A percentile compares a stretch with the other conserved stretches of the same genome.
Conservation (phyloP, 1,140 invertebrate genomes). For the Oncopodura yosiiana region DNA sequence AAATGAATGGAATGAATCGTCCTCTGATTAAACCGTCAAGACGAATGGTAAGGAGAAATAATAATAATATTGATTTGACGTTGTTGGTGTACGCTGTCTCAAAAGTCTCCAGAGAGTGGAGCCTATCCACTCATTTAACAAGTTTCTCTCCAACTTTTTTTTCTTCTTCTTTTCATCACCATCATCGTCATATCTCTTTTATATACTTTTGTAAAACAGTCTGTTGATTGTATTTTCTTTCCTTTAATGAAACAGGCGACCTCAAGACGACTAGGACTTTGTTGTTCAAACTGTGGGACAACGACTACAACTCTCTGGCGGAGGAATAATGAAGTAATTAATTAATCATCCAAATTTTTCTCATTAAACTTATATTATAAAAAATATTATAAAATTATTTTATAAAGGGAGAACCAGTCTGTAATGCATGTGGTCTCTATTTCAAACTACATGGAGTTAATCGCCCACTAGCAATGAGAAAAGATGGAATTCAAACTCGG, state of each 20-base stretch:
- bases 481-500: slow-evolving; percentile 86
- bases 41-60: slow-evolving; percentile 61
- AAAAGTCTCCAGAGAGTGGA: too few species aligned
- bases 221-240: too few species aligned
- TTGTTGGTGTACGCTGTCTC: neutral
- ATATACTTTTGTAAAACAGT: too few species aligned
- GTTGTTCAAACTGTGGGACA: slow-evolving; percentile 85
- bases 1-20: slow-evolving; percentile 90
- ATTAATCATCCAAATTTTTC: neutral
- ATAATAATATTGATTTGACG: neutral
- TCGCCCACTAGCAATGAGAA: slow-evolving; percentile 81
- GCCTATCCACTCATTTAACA: too few species aligned
- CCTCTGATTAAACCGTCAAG: slow-evolving; percentile 74
- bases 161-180: too few species aligned
- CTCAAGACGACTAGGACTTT: slow-evolving; percentile 64
- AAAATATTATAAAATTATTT: neutral
- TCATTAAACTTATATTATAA: neutral
- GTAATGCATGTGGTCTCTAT: slow-evolving; percentile 90
- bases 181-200: too few species aligned
- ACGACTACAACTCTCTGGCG: slow-evolving; percentile 76
- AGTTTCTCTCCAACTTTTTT: slow-evolving; percentile 36
- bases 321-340: slow-evolving; percentile 24
- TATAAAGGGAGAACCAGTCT: slow-evolving; percentile 72
- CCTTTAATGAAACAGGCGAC: too few species aligned
- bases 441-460: slow-evolving; percentile 76